Base-by-base conservation (phyloP, 2,888 invertebrate genomes). In the Leptinotarsa haldemani region DNA sequence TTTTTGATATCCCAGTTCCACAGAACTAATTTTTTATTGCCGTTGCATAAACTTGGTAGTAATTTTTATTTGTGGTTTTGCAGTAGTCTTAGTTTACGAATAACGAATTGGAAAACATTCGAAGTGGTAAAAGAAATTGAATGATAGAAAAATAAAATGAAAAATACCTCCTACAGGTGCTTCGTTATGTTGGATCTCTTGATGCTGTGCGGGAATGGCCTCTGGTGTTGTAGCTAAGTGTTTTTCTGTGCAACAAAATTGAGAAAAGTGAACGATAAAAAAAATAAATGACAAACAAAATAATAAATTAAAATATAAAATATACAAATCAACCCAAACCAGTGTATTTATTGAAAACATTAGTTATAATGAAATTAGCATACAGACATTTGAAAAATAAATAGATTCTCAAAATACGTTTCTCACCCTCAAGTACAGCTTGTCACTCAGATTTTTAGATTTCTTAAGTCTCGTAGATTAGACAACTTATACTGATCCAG, bases 81-180 rank as follows among this genome's bases (percentile, higher is more conserved):
- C 40, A 40, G 12, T 0, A 40, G 9, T 30, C 9, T 30, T 9
- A 30, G 30, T 30, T 9, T 2, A 40, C 40, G 12, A 40, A 40
- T 40, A 1, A 40, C 40, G 3, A 2, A 9, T 0, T 40, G 1
- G 13, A 4, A 50, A 16, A 50, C 50, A 50, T 15, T 50, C 16
- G 50, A 50, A 56, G 4, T 56, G 22, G 56, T 56, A 53, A 47
- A 20, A 46, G 47, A 63, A 40, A 64, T 22, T 56, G 22, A 56
- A 67, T 50, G 71, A 65, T 4, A 65, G 71, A 70, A 58, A 77
- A 75, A 68, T 74, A 69, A 73, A 75, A 66, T 65, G 74, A 75
- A 78, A 76, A 70, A 76, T 83, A 83, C 83, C 84, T 83, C 80
- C 80, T 76, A 82, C 73, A n/a, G 81, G 73, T 77, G 82, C 73